Evolutionary conservation across 2,113 vertebrate species (phyloP), one percentile per base, ranked within the genome.

Genomic region (Typhlomys cinereus): DNA sequence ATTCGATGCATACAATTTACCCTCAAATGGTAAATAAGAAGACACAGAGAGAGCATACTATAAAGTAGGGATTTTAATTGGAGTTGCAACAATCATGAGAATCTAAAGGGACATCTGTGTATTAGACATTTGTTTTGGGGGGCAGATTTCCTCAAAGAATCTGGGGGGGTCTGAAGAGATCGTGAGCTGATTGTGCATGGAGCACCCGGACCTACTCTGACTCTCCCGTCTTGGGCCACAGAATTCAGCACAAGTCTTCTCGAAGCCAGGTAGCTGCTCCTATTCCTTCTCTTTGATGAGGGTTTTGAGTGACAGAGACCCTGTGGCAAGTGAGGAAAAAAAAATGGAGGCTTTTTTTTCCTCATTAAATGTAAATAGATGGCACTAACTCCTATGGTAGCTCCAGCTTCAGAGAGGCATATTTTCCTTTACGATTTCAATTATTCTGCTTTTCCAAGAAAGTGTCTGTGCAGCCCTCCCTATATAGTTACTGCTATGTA

Each of bases 351-450:
- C n/a, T 46, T 76, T 90, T 78, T 76, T 73, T 25, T 20, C 44
- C 7, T 8, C 4, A 52, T 21, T 75, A 76, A 76, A 74, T 78
- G 50, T 73, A 88, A 91, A 74, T 79, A 79, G 61, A 80, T 88
- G 74, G 27, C 86, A 85, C 50, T 61, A 71, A 73, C 27, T 61
- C 94, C 48, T 95, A 90, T 89, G 88, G 94, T 91, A 85, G 88
- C 90, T 95, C 21, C 50, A 90, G 94, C n/a, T 91, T 80, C 66
- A 87, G 84, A 75, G 91, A 14, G 59, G 85, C 90, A 82, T 75
- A 90, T 29, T 88, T 96, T 96, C 95, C 89, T 96, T 96, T 96
- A 97, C 95, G 94, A 86, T 95, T 96, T 97, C 92, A 96, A 96
- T 94, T 81, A 92, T 57, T 88, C 75, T 44, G 81, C 82, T 92